Evolutionary conservation across 2,113 vertebrate species (phyloP).

Genomic region (Motacilla tschutschensis): DNA sequence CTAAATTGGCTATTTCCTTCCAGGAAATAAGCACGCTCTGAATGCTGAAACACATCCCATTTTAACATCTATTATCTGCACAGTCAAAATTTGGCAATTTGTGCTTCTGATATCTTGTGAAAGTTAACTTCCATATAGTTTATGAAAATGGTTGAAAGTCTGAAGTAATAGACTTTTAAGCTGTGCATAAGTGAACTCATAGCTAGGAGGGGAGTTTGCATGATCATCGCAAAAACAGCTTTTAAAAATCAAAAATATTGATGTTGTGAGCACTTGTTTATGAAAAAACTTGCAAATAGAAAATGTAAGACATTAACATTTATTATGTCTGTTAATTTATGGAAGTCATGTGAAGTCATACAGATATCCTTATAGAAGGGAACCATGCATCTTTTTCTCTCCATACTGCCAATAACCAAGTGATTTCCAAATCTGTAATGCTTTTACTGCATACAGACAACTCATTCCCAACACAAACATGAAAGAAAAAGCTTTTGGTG

Average conservation of each 20-base stretch:
- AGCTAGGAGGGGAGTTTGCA: conserved; percentile 43
- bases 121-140: conserved; percentile 25
- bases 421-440: background rate
- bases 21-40: conserved; percentile 41
- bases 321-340: conserved; percentile 28
- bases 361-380: background rate
- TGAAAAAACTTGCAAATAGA: conserved; percentile 28
- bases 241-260: conserved; percentile 6
- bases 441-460: background rate
- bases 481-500: conserved; percentile 11
- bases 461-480: conserved; percentile 17
- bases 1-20: conserved; percentile 13
- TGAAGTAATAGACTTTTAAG: background rate
- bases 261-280: conserved; percentile 30
- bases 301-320: conserved; percentile 40
- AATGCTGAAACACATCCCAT: conserved; percentile 43
- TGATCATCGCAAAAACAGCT: conserved; percentile 26
- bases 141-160: background rate
- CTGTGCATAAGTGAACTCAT: background rate
- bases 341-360: conserved; percentile 24
- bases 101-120: conserved; percentile 22
- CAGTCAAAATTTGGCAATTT: conserved; percentile 50
- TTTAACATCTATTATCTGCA: conserved; percentile 23
- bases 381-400: conserved; percentile 17
- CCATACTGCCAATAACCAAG: background rate